These are phyloP conservation scores for Lordiphosa clarofinis DNA, from an alignment of 1,140 invertebrate species.

Conservation along the genomic window DNA sequence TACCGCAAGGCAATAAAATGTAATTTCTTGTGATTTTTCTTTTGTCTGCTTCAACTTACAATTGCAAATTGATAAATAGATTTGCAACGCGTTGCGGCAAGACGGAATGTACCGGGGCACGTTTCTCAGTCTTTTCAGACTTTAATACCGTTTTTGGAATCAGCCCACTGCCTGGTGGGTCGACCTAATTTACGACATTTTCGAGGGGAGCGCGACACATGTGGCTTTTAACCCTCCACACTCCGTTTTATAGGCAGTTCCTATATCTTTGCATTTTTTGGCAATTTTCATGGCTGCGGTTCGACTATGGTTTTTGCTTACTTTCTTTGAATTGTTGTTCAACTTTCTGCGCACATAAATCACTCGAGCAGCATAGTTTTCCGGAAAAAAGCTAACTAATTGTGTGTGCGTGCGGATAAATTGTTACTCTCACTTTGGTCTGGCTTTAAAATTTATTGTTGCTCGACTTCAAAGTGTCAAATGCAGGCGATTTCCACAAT, in stretches of 20 bases:
- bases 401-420: constrained; percentile 43
- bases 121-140: constrained; percentile 30
- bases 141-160: constrained; percentile 41
- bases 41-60: constrained; percentile 59
- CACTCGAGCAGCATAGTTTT: constrained; percentile 50
- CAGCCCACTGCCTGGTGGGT: constrained; percentile 18
- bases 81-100: constrained; percentile 48
- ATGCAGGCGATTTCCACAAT: constrained; percentile 54
- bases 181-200: constrained; percentile 71
- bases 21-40: constrained; percentile 67
- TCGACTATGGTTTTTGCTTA: constrained; percentile 31
- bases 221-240: constrained; percentile 40
- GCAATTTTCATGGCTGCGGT: constrained; percentile 66
- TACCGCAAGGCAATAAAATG: constrained; percentile 56
- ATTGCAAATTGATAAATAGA: constrained; percentile 75
- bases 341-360: constrained; percentile 62
- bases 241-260: constrained; percentile 32
- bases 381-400: constrained; percentile 36
- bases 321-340: constrained; percentile 16
- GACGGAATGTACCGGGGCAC: constrained; percentile 45
- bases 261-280: constrained; percentile 43
- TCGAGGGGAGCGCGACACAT: constrained; percentile 66
- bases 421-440: constrained; percentile 54
- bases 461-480: constrained; percentile 49
- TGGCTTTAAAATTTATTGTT: constrained; percentile 68